Evolutionary conservation across 2,797 vertebrate species (phyloP), one percentile per base, ranked within the genome.

Genomic region (Hozukius guyotensis): DNA sequence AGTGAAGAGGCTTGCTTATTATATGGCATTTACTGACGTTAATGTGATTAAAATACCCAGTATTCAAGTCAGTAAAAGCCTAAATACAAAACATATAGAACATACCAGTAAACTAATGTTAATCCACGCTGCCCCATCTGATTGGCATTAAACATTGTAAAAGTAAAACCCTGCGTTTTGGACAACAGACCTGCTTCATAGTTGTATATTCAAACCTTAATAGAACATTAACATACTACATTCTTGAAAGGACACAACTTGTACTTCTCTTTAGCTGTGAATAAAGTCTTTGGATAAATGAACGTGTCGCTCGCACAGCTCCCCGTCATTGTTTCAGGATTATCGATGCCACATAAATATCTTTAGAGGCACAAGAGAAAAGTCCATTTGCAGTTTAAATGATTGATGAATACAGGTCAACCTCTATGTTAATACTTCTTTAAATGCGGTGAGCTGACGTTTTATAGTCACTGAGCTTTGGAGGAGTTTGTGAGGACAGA

Each of bases 311-410:
- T 68, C 34, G 2, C 10, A 34, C 25, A 11, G 46, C 53, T 66
- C 61, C 22, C 69, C 46, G 13, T 64, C 38, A 16, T 72, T 46
- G 16, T 46, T 46, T 46, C 42, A 32, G 56, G 87, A 87, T 91
- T 82, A 90, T 86, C 53, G 0, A 82, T 86, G 76, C 69, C 78
- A 81, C 64, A 6, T 72, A 53, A 63, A 67, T 62, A 83, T 53
- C 49, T 59, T 80, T 8, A 69, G 63, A 90, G 77, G 84, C 85
- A 84, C 76, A 72, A 68, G 36, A 88, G 55, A 49, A 72, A 66
- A 63, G n/a, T 46, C 46, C 31, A 55, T 64, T 75, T 68, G 62
- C 8, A 32, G 36, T 49, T 62, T 24, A 14, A 61, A 29, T 57
- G 61, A 72, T 24, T 66, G 14, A 78, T 52, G 38, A 64, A 68